These are phyloP conservation scores for Dasyurus viverrinus DNA, from an alignment of 2,113 vertebrate genomes.

Conservation along the genomic window DNA sequence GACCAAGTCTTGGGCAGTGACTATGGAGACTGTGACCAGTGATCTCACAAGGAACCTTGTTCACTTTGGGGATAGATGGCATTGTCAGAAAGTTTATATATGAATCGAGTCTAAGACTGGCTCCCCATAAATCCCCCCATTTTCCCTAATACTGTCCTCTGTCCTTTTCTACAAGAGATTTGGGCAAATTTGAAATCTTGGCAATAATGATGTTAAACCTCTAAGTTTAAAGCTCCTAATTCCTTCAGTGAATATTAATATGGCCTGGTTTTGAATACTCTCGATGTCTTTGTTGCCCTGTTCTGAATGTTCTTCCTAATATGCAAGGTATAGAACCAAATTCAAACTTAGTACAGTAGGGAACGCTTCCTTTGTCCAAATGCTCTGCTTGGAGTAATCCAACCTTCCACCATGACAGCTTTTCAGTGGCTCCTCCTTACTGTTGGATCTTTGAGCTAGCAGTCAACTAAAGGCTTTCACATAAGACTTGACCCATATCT, in stretches of 20 bases:
- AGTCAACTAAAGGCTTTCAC: neutral
- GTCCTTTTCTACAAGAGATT: neutral
- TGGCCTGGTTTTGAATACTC: neutral
- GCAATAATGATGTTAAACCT: neutral
- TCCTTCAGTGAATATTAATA: neutral
- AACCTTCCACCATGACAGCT: neutral
- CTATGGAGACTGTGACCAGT: neutral
- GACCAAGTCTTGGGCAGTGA: neutral
- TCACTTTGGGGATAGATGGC: neutral
- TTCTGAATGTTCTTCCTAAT: neutral
- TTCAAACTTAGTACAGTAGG: neutral
- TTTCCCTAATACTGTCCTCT: neutral
- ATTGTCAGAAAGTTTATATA: neutral
- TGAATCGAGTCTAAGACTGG: neutral
- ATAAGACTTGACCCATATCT: too few relatives aligned
- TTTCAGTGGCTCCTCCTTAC: neutral
- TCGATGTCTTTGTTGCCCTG: neutral
- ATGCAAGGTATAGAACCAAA: neutral
- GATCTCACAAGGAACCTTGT: neutral
- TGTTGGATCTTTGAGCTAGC: neutral
- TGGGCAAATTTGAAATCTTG: neutral
- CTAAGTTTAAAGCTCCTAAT: neutral
- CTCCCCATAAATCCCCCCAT: neutral
- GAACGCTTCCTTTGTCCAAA: neutral
- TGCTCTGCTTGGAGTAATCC: neutral